Conservation (phyloP, 2,888 invertebrate genomes). For the Automeris io region DNA sequence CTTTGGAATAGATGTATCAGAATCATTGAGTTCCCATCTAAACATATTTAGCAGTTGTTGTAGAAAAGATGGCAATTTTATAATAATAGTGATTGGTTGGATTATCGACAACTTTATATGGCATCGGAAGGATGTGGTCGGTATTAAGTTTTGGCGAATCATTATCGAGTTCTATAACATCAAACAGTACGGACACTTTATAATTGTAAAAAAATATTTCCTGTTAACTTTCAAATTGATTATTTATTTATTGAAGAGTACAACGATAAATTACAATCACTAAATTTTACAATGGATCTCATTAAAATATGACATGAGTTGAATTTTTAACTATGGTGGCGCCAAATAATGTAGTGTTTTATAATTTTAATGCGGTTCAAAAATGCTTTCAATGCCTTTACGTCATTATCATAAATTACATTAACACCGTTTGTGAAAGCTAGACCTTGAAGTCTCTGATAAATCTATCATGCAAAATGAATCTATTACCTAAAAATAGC, state of each 20-base stretch:
- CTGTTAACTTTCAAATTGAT: constrained; percentile 53
- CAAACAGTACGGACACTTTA: constrained; percentile 6
- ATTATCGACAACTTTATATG: constrained; percentile 37
- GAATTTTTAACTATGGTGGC: constrained; percentile 31
- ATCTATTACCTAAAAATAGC: too few species aligned
- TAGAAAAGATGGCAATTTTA: constrained; percentile 1
- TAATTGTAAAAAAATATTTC: constrained; percentile 47
- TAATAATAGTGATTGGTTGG: constrained; percentile 5
- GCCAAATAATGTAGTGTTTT: constrained; percentile 4
- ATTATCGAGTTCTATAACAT: constrained; percentile 35
- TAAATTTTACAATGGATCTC: constrained; percentile 41
- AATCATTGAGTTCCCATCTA: too few species aligned
- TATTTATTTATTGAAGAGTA: constrained; percentile 38
- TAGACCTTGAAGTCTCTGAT: too few species aligned
- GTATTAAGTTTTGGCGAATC: constrained; percentile 62
- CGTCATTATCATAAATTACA: too few species aligned
- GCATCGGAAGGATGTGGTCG: constrained; percentile 74
- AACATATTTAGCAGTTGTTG: too few species aligned
- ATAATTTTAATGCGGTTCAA: too few species aligned
- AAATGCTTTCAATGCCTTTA: too few species aligned
- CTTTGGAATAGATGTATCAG: too few species aligned
- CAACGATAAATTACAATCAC: constrained; percentile 42
- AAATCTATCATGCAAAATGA: too few species aligned
- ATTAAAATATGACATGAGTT: constrained; percentile 38
- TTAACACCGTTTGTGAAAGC: too few species aligned